Evolutionary conservation across 2,888 invertebrate genomes (phyloP), one percentile per base, ranked within the genome.

Genomic region (Nomada flava): DNA sequence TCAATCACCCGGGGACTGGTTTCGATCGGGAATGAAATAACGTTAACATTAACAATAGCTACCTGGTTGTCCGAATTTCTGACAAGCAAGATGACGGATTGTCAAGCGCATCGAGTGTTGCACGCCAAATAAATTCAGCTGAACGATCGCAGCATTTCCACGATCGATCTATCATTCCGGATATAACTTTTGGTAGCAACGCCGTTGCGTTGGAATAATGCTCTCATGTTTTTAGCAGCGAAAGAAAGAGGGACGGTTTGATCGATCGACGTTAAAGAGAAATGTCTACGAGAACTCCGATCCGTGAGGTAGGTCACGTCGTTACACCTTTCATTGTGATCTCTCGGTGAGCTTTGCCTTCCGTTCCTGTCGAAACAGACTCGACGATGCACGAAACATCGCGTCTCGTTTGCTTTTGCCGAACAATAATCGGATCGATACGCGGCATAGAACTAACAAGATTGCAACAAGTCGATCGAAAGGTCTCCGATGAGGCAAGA

Each of bases 241-340:
- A 20, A 10, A 23, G 23, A 62, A 72, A 60, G 20, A 20, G 57
- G 50, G 26, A 47, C 55, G 10, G 18, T 47, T 13, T 13, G 44
- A 83, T 82, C 62, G 81, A 76, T 67, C 59, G 50, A 9, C 23
- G 59, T 64, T 65, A 23, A 64, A 52, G 71, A 78, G 80, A 71
- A 82, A 79, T 79, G 67, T 57, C 74, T 73, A 69, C 23, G 64
- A 65, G 65, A 57, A 63, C 63, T 52, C 36, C 18, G 60, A 59
- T 15, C 20, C n/a, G 64, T 76, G 64, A 83, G 82, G 81, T 81
- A 83, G 82, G 82, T 83, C 83, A 47, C 59, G 68, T 60, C 50
- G 23, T 60, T 62, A 23, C 47, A 55, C 26, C 42, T 76, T 77
- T 85, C 72, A 76, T 76, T 55, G 64, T 44, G 72, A 52, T 76